Evolutionary conservation across 2,888 invertebrate genomes (phyloP).

Genomic region (Apeira syringaria): DNA sequence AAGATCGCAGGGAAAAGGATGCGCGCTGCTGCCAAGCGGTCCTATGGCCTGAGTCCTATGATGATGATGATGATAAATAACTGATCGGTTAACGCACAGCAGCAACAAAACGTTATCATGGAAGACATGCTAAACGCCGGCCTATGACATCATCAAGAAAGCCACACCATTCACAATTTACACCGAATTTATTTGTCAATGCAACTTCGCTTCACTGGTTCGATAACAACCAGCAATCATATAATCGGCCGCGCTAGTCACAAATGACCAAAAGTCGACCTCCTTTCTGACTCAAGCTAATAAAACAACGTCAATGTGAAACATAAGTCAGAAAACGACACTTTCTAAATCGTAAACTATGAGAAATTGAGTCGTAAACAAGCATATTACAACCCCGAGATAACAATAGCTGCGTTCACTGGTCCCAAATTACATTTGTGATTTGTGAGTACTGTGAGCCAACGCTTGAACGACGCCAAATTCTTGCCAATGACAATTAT

Average conservation of each 20-base stretch:
- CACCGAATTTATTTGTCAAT: too few species aligned
- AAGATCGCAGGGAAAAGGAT: too few species aligned
- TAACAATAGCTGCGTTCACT: constrained; percentile 56
- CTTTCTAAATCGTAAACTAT: constrained; percentile 38
- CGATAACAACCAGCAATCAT: not conserved
- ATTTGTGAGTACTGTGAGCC: constrained; percentile 12
- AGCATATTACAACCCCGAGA: constrained; percentile 43
- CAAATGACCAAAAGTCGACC: constrained; percentile 10
- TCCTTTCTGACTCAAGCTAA: constrained; percentile 17
- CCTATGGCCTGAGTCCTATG: too few species aligned
- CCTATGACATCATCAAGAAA: too few species aligned
- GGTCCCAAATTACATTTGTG: constrained; percentile 49
- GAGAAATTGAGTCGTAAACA: constrained; percentile 44
- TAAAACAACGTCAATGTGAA: constrained; percentile 14
- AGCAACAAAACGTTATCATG: too few species aligned
- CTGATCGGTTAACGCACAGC: too few species aligned
- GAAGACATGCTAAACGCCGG: too few species aligned
- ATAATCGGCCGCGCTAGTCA: constrained; percentile 1
- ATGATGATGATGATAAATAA: too few species aligned
- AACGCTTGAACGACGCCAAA: constrained; percentile 39
- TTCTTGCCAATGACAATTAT: constrained; percentile 32
- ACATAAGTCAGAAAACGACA: constrained; percentile 22
- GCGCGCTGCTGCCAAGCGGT: too few species aligned
- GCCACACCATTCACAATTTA: too few species aligned
- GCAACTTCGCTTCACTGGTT: too few species aligned